Evolutionary conservation across 2,797 vertebrate species (phyloP), one percentile per base, ranked within the genome.

Genomic region (Alauda arvensis): DNA sequence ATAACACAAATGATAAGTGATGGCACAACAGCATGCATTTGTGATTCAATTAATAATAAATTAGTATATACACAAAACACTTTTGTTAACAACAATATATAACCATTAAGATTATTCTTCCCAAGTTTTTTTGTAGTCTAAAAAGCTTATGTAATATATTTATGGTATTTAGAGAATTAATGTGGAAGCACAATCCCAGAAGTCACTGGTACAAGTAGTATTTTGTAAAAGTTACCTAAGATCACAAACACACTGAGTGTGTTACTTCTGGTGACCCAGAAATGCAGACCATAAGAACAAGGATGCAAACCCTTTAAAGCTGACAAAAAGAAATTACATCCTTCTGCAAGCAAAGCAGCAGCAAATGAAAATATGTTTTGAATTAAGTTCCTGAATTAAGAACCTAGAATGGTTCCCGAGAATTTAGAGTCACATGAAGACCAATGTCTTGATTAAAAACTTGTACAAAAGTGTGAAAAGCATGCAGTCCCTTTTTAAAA

Each of bases 11-110:
- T 52, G 2, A 18, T 51, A 63, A 93, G 78, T 59, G 31, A 71
- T 59, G 6, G 8, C 29, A 51, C 25, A 49, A 34, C 6, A 49
- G 88, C 77, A 53, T 18, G 12, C 78, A 40, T 67, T 70, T 94
- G 9, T 82, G n/a, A 60, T 82, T 95, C 48, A 88, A 25, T 79
- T 93, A 88, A 83, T 85, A 91, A 67, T 65, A 91, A 18, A 59
- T 71, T 83, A 76, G 82, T 69, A 61, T 37, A 33, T 51, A 57
- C 24, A 55, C 17, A 88, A 86, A 92, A 16, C 24, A 40, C 6
- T 60, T 87, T 68, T 75, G 19, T 72, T 93, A 92, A 63, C 49
- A 62, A 42, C 76, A 83, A 85, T 49, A 52, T 70, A 60, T 5
- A 59, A 23, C 31, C 31, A 82, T 81, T 89, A 89, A 23, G 24